Percentiles rank a stretch among this genome's conserved stretches.
phyloP scores from a whole-genome alignment of 2,113 vertebrate genomes.

The Vulpes lagopus region DNA sequence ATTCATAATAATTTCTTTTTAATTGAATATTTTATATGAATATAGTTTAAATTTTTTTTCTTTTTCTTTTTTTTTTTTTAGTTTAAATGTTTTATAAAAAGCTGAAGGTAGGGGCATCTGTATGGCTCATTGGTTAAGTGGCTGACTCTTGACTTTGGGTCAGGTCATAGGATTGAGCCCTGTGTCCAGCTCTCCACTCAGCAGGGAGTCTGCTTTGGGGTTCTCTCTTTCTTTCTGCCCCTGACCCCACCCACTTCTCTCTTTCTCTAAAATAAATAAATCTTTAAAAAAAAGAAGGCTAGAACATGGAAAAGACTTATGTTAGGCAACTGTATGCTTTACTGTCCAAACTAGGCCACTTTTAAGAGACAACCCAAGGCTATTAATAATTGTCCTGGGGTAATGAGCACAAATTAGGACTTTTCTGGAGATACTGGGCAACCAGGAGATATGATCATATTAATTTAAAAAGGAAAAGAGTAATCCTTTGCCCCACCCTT shows the following conservation, averaged over 20 bases:
- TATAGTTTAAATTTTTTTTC: not conserved
- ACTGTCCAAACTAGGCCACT: slow-evolving; percentile 26
- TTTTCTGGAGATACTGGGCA: slow-evolving; percentile 29
- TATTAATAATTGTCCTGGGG: slow-evolving; percentile 32
- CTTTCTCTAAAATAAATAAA: not conserved
- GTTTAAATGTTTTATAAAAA: no score
- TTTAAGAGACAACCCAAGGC: not conserved
- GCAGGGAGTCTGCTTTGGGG: not conserved
- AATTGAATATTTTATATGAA: not conserved
- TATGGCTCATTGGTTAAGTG: not conserved
- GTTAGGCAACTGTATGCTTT: not conserved
- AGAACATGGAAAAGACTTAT: not conserved
- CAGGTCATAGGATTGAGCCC: not conserved
- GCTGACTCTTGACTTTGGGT: not conserved
- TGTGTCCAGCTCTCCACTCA: not conserved
- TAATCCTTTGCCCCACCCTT: not conserved
- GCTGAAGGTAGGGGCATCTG: not conserved
- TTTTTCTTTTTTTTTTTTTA: no score
- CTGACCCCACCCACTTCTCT: not conserved
- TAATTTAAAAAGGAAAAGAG: slow-evolving; percentile 34
- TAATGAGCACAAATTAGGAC: slow-evolving; percentile 50
- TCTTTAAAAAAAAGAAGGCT: not conserved
- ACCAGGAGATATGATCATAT: not conserved
- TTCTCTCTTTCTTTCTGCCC: not conserved
- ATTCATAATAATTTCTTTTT: slow-evolving; percentile 14